Percentiles rank a stretch among this genome's conserved stretches.
Conservation (phyloP, 2,113 vertebrate genomes). For the Callospermophilus lateralis region DNA sequence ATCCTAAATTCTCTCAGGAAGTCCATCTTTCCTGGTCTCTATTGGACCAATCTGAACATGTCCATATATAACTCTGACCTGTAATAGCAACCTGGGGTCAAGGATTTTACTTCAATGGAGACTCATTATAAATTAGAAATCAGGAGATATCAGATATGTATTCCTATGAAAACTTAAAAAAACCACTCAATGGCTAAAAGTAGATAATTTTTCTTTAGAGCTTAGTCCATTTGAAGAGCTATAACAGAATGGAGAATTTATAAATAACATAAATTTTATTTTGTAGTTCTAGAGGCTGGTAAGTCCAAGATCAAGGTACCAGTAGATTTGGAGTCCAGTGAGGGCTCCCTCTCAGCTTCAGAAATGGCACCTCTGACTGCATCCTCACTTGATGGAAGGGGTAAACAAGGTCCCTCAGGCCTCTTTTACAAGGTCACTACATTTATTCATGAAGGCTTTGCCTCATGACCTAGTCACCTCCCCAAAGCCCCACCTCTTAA, state of each 20-base stretch:
- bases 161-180: not conserved
- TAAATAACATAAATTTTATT: not conserved
- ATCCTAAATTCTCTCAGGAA: not conserved
- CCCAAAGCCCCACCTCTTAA: not conserved
- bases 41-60: not conserved
- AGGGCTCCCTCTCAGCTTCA: not conserved
- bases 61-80: not conserved
- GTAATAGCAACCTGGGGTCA: not conserved
- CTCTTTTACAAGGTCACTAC: not conserved
- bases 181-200: not conserved
- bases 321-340: not conserved
- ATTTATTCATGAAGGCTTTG: not conserved
- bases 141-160: not conserved
- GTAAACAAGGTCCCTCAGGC: too few relatives aligned
- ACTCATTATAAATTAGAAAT: not conserved
- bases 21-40: not conserved
- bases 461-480: not conserved
- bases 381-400: not conserved
- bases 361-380: not conserved
- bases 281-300: not conserved
- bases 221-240: not conserved
- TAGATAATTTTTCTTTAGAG: conserved; percentile 26
- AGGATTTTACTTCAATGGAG: not conserved
- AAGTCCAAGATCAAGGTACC: not conserved
- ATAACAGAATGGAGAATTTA: not conserved